Base-by-base conservation (phyloP, 2,113 vertebrate species). In the Aix galericulata region DNA sequence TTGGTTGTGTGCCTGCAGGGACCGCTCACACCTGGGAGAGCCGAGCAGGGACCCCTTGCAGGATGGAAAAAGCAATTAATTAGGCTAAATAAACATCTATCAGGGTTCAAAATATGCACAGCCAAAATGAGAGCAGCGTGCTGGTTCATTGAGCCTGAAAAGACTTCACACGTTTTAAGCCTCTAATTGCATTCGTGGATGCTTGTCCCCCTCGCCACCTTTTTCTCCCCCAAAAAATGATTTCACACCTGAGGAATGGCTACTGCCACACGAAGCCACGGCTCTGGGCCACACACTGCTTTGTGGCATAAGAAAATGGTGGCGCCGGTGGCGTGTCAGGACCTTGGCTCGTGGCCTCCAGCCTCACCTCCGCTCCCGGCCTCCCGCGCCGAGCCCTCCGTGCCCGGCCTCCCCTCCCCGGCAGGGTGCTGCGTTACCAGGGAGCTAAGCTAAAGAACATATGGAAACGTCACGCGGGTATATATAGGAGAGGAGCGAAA, bases 91-190 rank as follows among this genome's bases (percentile, higher is more conserved):
- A 94, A 82, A 95, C 75, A 82, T 88, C 40, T 22, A 91, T 82
- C 92, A 86, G 66, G 48, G 83, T 86, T 62, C 74, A 68, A 92
- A 95, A 96, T 91, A 93, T 71, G 89, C 89, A 15, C 75, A 81
- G 80, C 92, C 74, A n/a, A 94, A 94, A 84, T 21, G 86, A 86
- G 88, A 96, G 83, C 82, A 73, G 2, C 85, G 20, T 92, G 74
- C 69, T 82, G 79, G 69, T 95, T 96, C 89, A 82, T 94, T 96
- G 94, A 96, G 90, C 86, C 90, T 69, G 67, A 79, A 94, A 90
- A 93, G 89, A 59, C 84, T 91, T 95, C 72, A 44, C 86, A 93
- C 55, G 0, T 85, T 95, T 93, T 85, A 91, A 91, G 93, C 77
- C 89, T 82, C 71, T 82, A 95, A 91, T 91, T 74, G 25, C 69